phyloP scores from a whole-genome alignment of 2,888 invertebrate genomes.

The Drosophila stalkeri region DNA sequence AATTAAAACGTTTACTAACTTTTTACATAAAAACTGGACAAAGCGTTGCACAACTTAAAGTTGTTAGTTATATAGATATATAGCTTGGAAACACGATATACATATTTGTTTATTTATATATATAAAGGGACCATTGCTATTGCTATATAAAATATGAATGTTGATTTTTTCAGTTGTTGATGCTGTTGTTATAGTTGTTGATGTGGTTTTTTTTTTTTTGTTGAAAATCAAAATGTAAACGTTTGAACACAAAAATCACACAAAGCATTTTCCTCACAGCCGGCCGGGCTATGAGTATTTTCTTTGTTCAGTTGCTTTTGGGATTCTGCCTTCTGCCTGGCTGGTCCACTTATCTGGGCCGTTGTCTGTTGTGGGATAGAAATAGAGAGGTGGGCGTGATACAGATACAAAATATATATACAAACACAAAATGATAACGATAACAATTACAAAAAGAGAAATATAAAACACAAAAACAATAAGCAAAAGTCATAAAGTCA shows the following conservation, averaged over 20 bases:
- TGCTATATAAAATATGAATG: conserved; percentile 29
- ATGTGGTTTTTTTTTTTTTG: conserved; percentile 24
- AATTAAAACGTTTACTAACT: conserved; percentile 70
- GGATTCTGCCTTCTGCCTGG: conserved; percentile 57
- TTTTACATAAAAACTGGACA: conserved; percentile 74
- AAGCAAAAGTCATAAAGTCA: conserved; percentile 61
- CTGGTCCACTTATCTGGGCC: conserved; percentile 85
- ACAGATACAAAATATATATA: conserved; percentile 57
- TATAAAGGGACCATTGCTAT: conserved; percentile 49
- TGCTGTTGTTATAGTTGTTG: conserved; percentile 16
- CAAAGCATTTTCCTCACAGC: conserved; percentile 73
- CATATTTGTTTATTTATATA: conserved; percentile 26
- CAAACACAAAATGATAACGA: conserved; percentile 39
- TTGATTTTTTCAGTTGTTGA: conserved; percentile 20
- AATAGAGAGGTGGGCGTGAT: conserved; percentile 56
- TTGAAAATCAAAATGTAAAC: conserved; percentile 74
- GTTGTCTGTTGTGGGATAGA: conserved; percentile 81
- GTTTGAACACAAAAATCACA: conserved; percentile 80
- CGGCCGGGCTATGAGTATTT: conserved; percentile 58
- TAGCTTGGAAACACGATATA: conserved; percentile 43
- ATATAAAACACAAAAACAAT: conserved; percentile 17
- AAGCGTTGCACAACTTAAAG: conserved; percentile 76
- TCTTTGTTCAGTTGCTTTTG: conserved; percentile 79
- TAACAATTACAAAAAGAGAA: background rate
- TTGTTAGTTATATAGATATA: conserved; percentile 50